These are phyloP conservation scores for Naso thynnoides DNA, from an alignment of 2,797 vertebrate genomes.

Conservation along the genomic window DNA sequence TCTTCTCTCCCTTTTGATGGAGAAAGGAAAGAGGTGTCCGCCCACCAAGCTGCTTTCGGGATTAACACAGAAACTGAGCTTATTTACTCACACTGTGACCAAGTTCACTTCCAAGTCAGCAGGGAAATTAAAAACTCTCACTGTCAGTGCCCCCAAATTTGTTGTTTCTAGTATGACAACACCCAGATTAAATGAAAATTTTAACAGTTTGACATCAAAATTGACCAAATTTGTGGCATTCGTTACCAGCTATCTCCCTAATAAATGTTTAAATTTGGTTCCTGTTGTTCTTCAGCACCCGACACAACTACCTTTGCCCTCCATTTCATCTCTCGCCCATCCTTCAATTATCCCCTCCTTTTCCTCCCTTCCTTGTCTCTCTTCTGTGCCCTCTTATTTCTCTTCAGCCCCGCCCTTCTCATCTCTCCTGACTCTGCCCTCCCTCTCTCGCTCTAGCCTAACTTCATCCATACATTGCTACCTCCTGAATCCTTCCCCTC, in stretches of 20 bases:
- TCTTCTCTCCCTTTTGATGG: conserved; percentile 82
- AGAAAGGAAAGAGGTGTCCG: conserved; percentile 80
- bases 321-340: conserved; percentile 23
- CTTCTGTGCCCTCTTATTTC: conserved; percentile 71
- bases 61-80: conserved; percentile 74
- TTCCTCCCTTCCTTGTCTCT: conserved; percentile 28
- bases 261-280: conserved; percentile 20
- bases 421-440: conserved; percentile 80
- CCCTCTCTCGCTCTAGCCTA: conserved; percentile 75
- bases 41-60: conserved; percentile 65
- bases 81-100: conserved; percentile 23
- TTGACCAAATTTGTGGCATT: conserved; percentile 28
- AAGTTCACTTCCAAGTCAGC: conserved; percentile 22
- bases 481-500: conserved; percentile 88
- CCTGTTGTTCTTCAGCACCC: conserved; percentile 34
- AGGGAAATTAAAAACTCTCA: conserved; percentile 33
- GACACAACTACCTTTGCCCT: conserved; percentile 23
- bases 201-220: conserved; percentile 20
- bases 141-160: background rate
- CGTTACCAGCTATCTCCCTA: conserved; percentile 32
- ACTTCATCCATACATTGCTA: conserved; percentile 82
- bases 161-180: background rate
- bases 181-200: conserved; percentile 27
- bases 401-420: conserved; percentile 41
- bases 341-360: conserved; percentile 5